These are phyloP conservation scores for Sweltsa coloradensis DNA, from an alignment of 1,140 invertebrate genomes.

Conservation along the genomic window DNA sequence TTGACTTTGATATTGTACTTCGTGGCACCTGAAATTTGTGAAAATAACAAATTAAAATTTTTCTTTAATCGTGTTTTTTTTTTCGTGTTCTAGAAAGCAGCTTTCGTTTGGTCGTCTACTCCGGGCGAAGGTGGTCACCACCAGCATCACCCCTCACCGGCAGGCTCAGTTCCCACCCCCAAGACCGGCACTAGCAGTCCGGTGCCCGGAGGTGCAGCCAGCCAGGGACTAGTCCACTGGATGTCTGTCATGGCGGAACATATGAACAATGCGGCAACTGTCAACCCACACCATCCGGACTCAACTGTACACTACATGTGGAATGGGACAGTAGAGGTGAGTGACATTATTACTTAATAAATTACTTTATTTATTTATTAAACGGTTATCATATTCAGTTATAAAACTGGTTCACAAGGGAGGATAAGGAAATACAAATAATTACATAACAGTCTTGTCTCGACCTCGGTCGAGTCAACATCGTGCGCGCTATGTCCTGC, in stretches of 20 bases:
- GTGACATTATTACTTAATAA: constrained; percentile 18
- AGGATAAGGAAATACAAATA: too few relatives aligned
- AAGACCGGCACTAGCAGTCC: constrained; percentile 24
- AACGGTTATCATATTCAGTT: too few relatives aligned
- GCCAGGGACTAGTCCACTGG: constrained; percentile 57
- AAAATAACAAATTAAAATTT: too few relatives aligned
- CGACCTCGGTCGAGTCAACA: too few relatives aligned
- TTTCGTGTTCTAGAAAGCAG: constrained; percentile 31
- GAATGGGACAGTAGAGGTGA: constrained; percentile 55
- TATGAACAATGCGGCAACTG: constrained; percentile 43
- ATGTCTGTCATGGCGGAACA: constrained; percentile 76
- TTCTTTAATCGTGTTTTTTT: too few relatives aligned
- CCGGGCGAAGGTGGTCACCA: constrained; percentile 19
- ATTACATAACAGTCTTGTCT: too few relatives aligned
- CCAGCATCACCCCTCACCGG: constrained; percentile 17
- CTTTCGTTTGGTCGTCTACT: constrained; percentile 28
- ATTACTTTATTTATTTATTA: background rate
- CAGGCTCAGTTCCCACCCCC: constrained; percentile 25
- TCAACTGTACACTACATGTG: constrained; percentile 51
- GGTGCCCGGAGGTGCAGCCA: constrained; percentile 10
- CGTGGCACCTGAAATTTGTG: too few relatives aligned
- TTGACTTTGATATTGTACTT: too few relatives aligned
- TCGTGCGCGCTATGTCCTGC: too few relatives aligned
- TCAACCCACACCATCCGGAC: constrained; percentile 40
- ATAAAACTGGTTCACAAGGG: too few relatives aligned